phyloP scores from a whole-genome alignment of 2,888 invertebrate species.

The Chorisops tibialis region DNA sequence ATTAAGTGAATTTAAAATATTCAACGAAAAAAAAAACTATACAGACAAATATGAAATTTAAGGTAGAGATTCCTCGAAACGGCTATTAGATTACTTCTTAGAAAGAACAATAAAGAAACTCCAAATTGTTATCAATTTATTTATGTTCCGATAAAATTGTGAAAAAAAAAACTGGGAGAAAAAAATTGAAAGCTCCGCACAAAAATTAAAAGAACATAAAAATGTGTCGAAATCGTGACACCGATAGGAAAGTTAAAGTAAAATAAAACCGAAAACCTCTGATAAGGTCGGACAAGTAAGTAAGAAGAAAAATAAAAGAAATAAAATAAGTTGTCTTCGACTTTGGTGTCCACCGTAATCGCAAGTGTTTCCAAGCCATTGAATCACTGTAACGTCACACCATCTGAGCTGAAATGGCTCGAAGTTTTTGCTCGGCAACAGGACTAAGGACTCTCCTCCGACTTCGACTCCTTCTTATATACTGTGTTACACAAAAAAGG shows the following conservation, averaged over 20 bases:
- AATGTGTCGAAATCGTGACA: neutral
- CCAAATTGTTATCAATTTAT: too few relatives aligned
- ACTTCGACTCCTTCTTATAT: too few relatives aligned
- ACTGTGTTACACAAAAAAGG: constrained; percentile 6
- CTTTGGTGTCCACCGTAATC: constrained; percentile 30
- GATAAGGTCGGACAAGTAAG: neutral
- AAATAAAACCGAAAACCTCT: neutral
- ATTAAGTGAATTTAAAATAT: too few relatives aligned
- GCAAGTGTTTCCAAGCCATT: constrained; percentile 32
- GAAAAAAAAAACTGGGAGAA: too few relatives aligned
- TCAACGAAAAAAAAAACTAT: too few relatives aligned
- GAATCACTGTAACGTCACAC: constrained; percentile 28
- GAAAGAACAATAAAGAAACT: too few relatives aligned
- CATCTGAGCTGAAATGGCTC: constrained; percentile 29
- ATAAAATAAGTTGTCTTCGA: constrained; percentile 20
- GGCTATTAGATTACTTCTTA: too few relatives aligned
- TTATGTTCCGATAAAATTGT: too few relatives aligned
- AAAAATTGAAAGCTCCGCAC: neutral
- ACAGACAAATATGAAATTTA: too few relatives aligned
- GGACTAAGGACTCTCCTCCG: constrained; percentile 14
- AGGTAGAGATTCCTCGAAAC: too few relatives aligned
- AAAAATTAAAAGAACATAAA: constrained; percentile 9
- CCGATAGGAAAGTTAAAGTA: neutral
- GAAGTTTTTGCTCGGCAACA: constrained; percentile 27
- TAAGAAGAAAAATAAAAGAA: constrained; percentile 1